Evolutionary conservation across 2,113 vertebrate genomes (phyloP), one percentile per base, ranked within the genome.

Genomic region (Eudorcas thomsonii): DNA sequence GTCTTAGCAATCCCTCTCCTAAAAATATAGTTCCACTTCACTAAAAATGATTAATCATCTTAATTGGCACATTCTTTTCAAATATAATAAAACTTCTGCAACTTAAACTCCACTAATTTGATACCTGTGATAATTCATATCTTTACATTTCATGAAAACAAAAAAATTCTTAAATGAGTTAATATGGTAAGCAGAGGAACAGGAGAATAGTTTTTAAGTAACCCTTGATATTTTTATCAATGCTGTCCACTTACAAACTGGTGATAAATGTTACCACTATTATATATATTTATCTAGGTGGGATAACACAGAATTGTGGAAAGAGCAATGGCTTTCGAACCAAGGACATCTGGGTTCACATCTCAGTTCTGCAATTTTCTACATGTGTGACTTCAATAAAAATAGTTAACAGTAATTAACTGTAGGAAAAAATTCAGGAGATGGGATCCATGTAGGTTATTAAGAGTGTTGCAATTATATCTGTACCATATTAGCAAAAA

Each of bases 11-110:
- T 82, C 33, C 50, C 28, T 89, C 81, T 52, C 48, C 48, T 48
- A 96, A 95, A 95, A 88, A 59, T 90, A 86, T 95, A 96, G 57
- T 57, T 94, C 86, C 45, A 95, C 19, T 60, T 57, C 39, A 90
- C 52, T 80, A 67, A 93, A 94, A 64, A 95, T 87, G 55, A 96
- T 95, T 83, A 59, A 88, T 52, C 43, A 64, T 43, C 45, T 84
- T 91, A 89, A 87, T 59, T 82, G 57, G 80, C 88, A 90, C 5
- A 21, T 91, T 87, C 23, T 74, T 95, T 92, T 93, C 80, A 92
- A 62, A 71, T 60, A 55, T 14, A 96, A 82, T 54, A 87, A 80
- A 62, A 95, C 33, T 81, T 95, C 64, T n/a, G 39, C 39, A 95
- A n/a, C 19, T 92, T 90, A 88, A 90, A 85, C 12, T 80, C 57